Percentiles rank a stretch among this genome's conserved stretches.
Conservation (phyloP, 1,140 invertebrate genomes). For the Penaeus chinensis region DNA sequence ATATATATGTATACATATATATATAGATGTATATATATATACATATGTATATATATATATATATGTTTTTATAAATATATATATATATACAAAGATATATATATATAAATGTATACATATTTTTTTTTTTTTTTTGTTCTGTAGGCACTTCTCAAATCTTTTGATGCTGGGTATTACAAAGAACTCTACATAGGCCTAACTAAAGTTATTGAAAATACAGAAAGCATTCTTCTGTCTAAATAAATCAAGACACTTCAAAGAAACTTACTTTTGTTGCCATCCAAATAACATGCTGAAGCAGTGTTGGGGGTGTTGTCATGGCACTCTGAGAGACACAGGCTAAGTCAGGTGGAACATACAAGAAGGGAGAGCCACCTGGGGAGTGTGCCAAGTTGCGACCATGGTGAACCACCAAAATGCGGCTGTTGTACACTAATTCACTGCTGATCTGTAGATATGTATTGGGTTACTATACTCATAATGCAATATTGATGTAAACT, state of each 20-base stretch:
- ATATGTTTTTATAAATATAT: too few relatives aligned
- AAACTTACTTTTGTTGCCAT: constrained; percentile 39
- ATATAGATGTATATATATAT: too few relatives aligned
- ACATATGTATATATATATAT: too few relatives aligned
- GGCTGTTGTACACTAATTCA: constrained; percentile 68
- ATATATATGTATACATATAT: too few relatives aligned
- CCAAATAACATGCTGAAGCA: constrained; percentile 44
- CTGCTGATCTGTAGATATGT: constrained; percentile 65
- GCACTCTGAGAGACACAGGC: constrained; percentile 17
- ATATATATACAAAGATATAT: too few relatives aligned
- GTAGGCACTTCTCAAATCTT: too few relatives aligned
- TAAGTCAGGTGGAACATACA: constrained; percentile 6
- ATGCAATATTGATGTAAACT: too few relatives aligned
- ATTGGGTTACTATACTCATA: too few relatives aligned
- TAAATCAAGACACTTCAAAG: not conserved
- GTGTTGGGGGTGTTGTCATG: constrained; percentile 32
- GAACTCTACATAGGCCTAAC: not conserved
- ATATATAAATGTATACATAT: too few relatives aligned
- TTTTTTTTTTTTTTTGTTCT: too few relatives aligned
- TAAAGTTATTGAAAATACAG: not conserved
- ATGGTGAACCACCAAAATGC: constrained; percentile 71
- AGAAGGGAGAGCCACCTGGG: constrained; percentile 65
- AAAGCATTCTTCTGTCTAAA: not conserved
- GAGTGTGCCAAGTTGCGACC: constrained; percentile 69
- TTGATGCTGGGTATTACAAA: too few relatives aligned